A percentile compares a stretch with the other conserved stretches of the same genome.
Evolutionary conservation across 2,113 vertebrate genomes (phyloP).

Genomic region (Hippocampus comes): DNA sequence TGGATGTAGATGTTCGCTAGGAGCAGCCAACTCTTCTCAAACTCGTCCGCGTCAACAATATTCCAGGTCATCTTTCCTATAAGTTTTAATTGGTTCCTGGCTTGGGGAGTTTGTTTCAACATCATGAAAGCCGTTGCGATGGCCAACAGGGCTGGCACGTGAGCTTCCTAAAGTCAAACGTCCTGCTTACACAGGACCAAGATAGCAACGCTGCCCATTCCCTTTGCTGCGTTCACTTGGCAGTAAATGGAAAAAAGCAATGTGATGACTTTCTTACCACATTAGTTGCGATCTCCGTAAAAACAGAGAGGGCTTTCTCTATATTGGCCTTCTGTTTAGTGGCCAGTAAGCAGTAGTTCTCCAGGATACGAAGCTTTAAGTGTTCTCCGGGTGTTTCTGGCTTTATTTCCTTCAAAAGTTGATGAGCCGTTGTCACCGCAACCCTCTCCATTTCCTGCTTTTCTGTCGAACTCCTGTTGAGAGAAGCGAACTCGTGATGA

Average conservation of each 20-base stretch:
- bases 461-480: conserved; percentile 83
- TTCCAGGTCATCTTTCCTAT: conserved; percentile 97
- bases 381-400: conserved; percentile 87
- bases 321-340: conserved; percentile 89
- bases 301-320: conserved; percentile 84
- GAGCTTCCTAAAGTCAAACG: conserved; percentile 80
- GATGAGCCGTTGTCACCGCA: conserved; percentile 93
- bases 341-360: conserved; percentile 90
- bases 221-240: not conserved
- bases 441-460: conserved; percentile 93
- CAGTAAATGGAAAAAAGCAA: not conserved
- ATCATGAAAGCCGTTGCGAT: conserved; percentile 97
- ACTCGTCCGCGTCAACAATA: conserved; percentile 89
- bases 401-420: conserved; percentile 91
- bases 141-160: conserved; percentile 89
- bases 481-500: not conserved
- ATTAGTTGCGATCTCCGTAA: conserved; percentile 85
- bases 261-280: conserved; percentile 75
- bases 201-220: not conserved
- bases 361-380: conserved; percentile 84
- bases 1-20: conserved; percentile 98
- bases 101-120: conserved; percentile 89
- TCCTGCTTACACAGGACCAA: conserved; percentile 12
- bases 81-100: conserved; percentile 91
- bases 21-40: conserved; percentile 96